Evolutionary conservation across 2,113 vertebrate species (phyloP).

Genomic region (Pardalotus punctatus): DNA sequence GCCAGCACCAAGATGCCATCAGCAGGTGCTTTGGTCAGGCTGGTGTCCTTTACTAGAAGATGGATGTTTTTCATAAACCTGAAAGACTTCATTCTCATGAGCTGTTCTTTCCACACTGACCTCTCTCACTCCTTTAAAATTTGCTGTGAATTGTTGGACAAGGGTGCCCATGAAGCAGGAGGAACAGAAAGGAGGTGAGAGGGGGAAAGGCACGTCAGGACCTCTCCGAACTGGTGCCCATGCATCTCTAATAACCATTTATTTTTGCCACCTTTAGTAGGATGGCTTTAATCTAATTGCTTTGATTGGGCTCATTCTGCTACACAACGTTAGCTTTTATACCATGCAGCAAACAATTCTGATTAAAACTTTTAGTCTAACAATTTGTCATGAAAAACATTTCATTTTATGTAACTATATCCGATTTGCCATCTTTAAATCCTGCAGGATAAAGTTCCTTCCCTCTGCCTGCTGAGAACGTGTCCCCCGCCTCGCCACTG

Average conservation of each 20-base stretch:
- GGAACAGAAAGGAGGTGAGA: not conserved
- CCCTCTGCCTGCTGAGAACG: not conserved
- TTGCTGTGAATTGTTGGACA: not conserved
- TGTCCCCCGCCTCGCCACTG: not conserved
- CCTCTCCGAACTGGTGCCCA: not conserved
- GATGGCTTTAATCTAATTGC: not conserved
- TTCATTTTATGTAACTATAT: not conserved
- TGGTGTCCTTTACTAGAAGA: not conserved
- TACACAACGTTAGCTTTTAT: not conserved
- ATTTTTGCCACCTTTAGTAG: not conserved
- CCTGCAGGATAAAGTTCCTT: not conserved
- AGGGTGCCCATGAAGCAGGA: not conserved
- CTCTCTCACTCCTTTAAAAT: not conserved
- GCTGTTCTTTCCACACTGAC: not conserved
- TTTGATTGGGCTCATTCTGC: not conserved
- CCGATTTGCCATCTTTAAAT: not conserved
- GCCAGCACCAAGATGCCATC: not conserved
- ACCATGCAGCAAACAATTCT: not conserved
- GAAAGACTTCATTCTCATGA: not conserved
- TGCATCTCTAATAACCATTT: not conserved
- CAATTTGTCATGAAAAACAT: not conserved
- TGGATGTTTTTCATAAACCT: not conserved
- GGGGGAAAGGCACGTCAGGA: not conserved
- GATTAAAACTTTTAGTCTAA: not conserved
- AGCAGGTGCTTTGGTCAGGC: not conserved